Evolutionary conservation across 2,797 vertebrate species (phyloP).

Genomic region (Pygocentrus nattereri): DNA sequence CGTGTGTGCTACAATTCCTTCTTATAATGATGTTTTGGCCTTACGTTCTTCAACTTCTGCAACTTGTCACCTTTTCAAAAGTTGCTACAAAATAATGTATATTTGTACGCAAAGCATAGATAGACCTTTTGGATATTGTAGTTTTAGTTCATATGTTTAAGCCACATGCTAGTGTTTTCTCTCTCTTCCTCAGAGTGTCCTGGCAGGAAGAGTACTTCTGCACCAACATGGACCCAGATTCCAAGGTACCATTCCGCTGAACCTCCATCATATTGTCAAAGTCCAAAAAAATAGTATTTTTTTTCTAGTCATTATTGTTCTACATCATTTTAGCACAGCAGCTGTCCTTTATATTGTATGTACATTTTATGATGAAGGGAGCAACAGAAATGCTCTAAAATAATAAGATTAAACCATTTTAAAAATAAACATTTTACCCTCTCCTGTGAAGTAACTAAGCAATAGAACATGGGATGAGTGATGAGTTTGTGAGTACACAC

Average conservation of each 20-base stretch:
- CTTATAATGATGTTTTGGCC: neutral
- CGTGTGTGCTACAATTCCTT: too few species aligned
- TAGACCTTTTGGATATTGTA: neutral
- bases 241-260: slow-evolving; percentile 67
- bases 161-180: slow-evolving; percentile 15
- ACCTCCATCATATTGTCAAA: neutral
- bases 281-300: too few species aligned
- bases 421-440: too few species aligned
- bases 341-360: too few species aligned
- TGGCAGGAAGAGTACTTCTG: slow-evolving; percentile 81
- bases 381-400: too few species aligned
- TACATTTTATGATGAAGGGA: too few species aligned
- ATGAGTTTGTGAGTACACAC: too few species aligned
- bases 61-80: neutral
- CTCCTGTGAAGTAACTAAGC: too few species aligned
- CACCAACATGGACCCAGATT: slow-evolving; percentile 74
- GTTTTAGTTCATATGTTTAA: neutral
- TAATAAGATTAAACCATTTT: too few species aligned
- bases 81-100: neutral
- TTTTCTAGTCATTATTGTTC: too few species aligned
- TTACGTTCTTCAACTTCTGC: neutral
- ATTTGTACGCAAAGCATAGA: neutral
- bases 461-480: too few species aligned
- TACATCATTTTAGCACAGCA: too few species aligned
- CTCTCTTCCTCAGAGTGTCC: slow-evolving; percentile 71